These are phyloP conservation scores for Ophonus ardosiacus DNA, from an alignment of 2,888 invertebrate genomes.

Conservation along the genomic window DNA sequence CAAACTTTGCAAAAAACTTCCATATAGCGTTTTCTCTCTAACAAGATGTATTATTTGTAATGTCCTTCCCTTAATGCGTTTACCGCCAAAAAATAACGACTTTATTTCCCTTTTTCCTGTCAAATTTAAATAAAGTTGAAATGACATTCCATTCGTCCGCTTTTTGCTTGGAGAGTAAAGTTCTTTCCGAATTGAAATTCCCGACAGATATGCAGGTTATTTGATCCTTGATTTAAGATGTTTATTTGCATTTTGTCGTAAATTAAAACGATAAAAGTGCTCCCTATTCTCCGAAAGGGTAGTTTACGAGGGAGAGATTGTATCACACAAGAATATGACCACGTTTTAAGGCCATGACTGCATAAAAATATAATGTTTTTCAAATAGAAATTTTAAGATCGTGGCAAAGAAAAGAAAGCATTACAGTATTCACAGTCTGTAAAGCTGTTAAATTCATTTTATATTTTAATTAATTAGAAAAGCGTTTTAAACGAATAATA, in stretches of 20 bases:
- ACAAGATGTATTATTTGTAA: slow-evolving; percentile 55
- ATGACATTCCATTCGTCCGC: not conserved
- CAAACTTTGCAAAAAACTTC: slow-evolving; percentile 38
- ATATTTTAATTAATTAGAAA: slow-evolving; percentile 26
- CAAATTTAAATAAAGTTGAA: slow-evolving; percentile 4
- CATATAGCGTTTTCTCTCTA: not conserved
- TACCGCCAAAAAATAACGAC: not conserved
- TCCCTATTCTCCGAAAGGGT: slow-evolving; percentile 20
- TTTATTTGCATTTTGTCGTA: slow-evolving; percentile 58
- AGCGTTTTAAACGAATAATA: slow-evolving; percentile 16
- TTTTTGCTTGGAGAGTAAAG: not conserved
- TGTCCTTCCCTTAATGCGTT: slow-evolving; percentile 38
- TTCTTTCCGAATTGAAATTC: not conserved
- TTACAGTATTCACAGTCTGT: not conserved
- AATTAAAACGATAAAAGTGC: slow-evolving; percentile 55
- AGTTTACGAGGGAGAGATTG: slow-evolving; percentile 21
- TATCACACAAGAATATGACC: slow-evolving; percentile 26
- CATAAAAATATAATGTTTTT: slow-evolving; percentile 40
- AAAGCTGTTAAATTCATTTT: slow-evolving; percentile 6
- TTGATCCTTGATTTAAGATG: slow-evolving; percentile 47
- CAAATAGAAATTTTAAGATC: slow-evolving; percentile 16
- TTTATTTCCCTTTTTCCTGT: not conserved
- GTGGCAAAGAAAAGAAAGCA: not conserved
- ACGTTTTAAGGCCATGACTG: not conserved
- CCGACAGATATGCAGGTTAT: slow-evolving; percentile 37